phyloP scores from a whole-genome alignment of 2,797 vertebrate species.

The Otolemur crassicaudatus region DNA sequence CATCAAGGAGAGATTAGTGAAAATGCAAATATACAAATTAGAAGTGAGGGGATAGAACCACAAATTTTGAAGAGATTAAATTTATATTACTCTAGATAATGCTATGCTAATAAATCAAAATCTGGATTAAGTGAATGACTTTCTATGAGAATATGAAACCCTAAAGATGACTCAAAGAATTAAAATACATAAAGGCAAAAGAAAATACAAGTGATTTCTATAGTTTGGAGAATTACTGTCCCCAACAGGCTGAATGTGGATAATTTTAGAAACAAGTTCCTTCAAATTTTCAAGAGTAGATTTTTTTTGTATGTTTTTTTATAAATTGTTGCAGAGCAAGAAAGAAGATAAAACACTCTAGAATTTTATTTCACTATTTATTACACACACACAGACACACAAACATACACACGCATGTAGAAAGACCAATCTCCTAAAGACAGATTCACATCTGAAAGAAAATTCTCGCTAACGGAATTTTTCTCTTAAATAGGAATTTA shows the following conservation, averaged over 20 bases:
- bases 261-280: background rate
- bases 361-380: background rate
- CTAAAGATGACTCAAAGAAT: constrained; percentile 25
- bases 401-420: background rate
- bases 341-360: constrained; percentile 27
- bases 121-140: background rate
- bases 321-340: constrained; percentile 13
- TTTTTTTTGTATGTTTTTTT: background rate
- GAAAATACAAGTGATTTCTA: constrained; percentile 26
- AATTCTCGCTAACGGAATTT: constrained; percentile 19
- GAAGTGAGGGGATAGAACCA: background rate
- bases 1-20: constrained; percentile 62
- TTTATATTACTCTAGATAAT: constrained; percentile 16
- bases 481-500: constrained; percentile 48
- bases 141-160: constrained; percentile 28
- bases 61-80: constrained; percentile 53
- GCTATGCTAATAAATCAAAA: constrained; percentile 34
- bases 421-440: background rate
- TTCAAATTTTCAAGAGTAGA: background rate
- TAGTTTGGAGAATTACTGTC: constrained; percentile 52
- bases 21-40: background rate
- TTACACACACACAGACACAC: background rate
- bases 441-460: background rate
- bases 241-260: background rate
- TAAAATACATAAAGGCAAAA: constrained; percentile 37